Conservation (phyloP, 2,113 vertebrate genomes). For the Oreochromis niloticus region DNA sequence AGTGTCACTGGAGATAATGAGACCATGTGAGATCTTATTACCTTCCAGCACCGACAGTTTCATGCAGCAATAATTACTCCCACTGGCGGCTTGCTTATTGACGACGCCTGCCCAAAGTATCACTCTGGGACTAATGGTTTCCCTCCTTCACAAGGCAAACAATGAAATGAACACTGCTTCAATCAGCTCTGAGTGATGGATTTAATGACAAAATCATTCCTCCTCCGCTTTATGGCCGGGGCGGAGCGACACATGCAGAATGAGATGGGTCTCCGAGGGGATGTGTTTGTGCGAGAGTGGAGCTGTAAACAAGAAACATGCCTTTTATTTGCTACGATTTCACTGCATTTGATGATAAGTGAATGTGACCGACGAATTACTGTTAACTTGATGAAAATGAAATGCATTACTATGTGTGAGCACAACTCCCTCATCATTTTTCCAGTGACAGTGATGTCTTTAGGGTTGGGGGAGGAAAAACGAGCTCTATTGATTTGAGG, state of each 20-base stretch:
- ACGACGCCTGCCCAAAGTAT: conserved; percentile 53
- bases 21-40: conserved; percentile 65
- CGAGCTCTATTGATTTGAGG: conserved; percentile 58
- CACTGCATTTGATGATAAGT: conserved; percentile 47
- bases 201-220: conserved; percentile 69
- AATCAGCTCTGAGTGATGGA: conserved; percentile 62
- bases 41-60: conserved; percentile 51
- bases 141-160: conserved; percentile 53
- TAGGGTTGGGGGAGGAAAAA: conserved; percentile 26
- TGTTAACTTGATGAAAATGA: conserved; percentile 52
- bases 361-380: conserved; percentile 44
- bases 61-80: conserved; percentile 69
- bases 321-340: conserved; percentile 44
- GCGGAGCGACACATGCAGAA: conserved; percentile 42
- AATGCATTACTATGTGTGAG: conserved; percentile 37
- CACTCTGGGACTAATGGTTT: conserved; percentile 57
- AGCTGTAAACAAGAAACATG: conserved; percentile 40
- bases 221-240: conserved; percentile 27
- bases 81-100: conserved; percentile 60
- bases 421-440: conserved; percentile 16
- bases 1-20: conserved; percentile 59
- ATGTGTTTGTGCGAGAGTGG: background rate
- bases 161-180: conserved; percentile 61
- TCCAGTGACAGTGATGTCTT: background rate
- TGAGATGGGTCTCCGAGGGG: conserved; percentile 23